Evolutionary conservation across 2,888 invertebrate genomes (phyloP).

Genomic region (Amblyjoppa fuscipennis): DNA sequence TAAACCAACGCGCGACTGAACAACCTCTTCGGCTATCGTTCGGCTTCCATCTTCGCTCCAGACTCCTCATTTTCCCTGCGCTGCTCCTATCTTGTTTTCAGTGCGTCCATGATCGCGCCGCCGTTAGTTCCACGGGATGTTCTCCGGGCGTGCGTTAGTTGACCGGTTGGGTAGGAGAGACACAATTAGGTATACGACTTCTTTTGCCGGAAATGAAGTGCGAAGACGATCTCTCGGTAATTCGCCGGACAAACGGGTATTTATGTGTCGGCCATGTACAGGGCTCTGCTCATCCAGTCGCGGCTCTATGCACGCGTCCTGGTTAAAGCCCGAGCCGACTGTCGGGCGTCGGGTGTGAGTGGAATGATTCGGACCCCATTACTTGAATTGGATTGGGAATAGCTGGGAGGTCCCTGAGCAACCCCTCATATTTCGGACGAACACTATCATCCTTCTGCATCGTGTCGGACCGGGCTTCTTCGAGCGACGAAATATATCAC

Average conservation of each 20-base stretch:
- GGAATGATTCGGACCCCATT: conserved; percentile 83
- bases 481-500: conserved; percentile 31
- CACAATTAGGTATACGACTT: not conserved
- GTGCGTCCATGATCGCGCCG: not conserved
- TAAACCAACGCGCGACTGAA: conserved; percentile 77
- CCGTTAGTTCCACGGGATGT: not conserved
- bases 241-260: conserved; percentile 36
- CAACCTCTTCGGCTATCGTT: conserved; percentile 71
- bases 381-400: conserved; percentile 83
- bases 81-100: conserved; percentile 12
- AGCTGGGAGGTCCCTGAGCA: conserved; percentile 79
- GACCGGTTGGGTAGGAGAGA: not conserved
- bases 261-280: conserved; percentile 62
- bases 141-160: conserved; percentile 9
- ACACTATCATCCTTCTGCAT: conserved; percentile 65
- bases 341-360: conserved; percentile 67
- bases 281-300: conserved; percentile 29
- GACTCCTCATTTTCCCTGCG: conserved; percentile 15
- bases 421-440: conserved; percentile 81
- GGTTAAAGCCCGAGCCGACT: conserved; percentile 44
- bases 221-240: conserved; percentile 9
- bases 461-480: conserved; percentile 15
- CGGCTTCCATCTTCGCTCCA: conserved; percentile 43
- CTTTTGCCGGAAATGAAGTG: not conserved
- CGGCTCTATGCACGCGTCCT: conserved; percentile 46